Percentiles rank a stretch among this genome's conserved stretches.
These are phyloP conservation scores for Natator depressus DNA, from an alignment of 2,113 vertebrate species.

Conservation along the genomic window DNA sequence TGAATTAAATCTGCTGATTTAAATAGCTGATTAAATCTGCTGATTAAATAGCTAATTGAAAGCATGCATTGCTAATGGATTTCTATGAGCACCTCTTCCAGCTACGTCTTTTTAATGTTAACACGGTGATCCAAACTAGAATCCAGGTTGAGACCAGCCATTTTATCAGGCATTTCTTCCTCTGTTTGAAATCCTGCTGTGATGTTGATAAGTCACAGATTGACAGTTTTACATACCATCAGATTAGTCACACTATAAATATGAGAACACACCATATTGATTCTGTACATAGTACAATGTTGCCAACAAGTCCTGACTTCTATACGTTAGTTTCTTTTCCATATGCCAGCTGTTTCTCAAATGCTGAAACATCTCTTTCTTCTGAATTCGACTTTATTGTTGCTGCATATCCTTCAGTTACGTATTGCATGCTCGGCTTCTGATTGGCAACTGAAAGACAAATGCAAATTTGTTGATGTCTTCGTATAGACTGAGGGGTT, in stretches of 20 bases:
- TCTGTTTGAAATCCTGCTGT: neutral
- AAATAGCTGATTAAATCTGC: neutral
- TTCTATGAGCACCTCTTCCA: neutral
- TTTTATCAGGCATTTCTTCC: neutral
- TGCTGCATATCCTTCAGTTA: slow-evolving; percentile 54
- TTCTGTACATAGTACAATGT: neutral
- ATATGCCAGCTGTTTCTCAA: neutral
- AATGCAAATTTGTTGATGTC: neutral
- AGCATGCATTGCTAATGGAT: neutral
- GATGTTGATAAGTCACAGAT: neutral
- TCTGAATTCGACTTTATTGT: slow-evolving; percentile 28
- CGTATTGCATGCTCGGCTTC: slow-evolving; percentile 77
- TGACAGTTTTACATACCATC: neutral
- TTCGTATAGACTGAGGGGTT: neutral
- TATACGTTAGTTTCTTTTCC: slow-evolving; percentile 70
- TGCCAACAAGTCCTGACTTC: neutral
- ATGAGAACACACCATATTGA: neutral
- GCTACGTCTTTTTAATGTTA: neutral
- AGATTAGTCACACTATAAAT: accelerated
- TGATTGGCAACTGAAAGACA: slow-evolving; percentile 73
- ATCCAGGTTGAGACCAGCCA: neutral
- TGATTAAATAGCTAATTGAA: neutral
- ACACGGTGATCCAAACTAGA: accelerated
- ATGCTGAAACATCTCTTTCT: neutral
- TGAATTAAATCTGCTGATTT: neutral